Conservation (phyloP, 2,888 invertebrate genomes). For the Hoplodrina ambigua region DNA sequence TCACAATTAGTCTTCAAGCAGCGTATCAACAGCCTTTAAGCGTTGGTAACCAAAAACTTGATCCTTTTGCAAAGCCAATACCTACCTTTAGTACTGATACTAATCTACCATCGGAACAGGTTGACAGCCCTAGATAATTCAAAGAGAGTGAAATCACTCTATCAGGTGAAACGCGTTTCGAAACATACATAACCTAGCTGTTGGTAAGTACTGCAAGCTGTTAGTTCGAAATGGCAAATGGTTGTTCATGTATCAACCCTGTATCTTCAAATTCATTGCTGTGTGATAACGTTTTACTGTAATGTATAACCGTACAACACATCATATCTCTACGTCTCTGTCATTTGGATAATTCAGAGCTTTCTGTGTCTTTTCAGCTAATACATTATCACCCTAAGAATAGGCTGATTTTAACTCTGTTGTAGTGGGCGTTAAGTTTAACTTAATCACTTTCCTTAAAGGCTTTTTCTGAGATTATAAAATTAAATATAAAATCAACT, state of each 20-base stretch:
- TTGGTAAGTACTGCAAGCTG: conserved; percentile 33
- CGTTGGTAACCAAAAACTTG: conserved; percentile 26
- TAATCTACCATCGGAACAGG: conserved; percentile 44
- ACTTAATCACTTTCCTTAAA: too few relatives aligned
- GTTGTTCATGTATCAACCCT: conserved; percentile 43
- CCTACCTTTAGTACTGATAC: conserved; percentile 32
- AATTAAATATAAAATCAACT: background rate
- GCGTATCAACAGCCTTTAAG: background rate
- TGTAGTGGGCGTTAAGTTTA: too few relatives aligned
- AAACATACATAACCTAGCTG: conserved; percentile 63
- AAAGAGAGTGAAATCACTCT: conserved; percentile 54
- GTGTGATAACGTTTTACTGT: conserved; percentile 1
- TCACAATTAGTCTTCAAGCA: background rate
- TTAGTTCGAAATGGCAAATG: conserved; percentile 37
- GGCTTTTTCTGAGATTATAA: too few relatives aligned
- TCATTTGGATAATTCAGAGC: background rate
- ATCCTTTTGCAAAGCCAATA: conserved; percentile 31
- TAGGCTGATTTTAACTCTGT: too few relatives aligned
- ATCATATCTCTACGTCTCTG: background rate
- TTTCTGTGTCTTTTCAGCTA: too few relatives aligned
- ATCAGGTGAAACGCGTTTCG: conserved; percentile 68
- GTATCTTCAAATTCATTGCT: conserved; percentile 31
- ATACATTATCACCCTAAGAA: too few relatives aligned
- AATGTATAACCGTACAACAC: background rate
- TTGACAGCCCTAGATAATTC: conserved; percentile 60